phyloP scores from a whole-genome alignment of 1,140 invertebrate genomes.

The Lucilia cuprina region DNA sequence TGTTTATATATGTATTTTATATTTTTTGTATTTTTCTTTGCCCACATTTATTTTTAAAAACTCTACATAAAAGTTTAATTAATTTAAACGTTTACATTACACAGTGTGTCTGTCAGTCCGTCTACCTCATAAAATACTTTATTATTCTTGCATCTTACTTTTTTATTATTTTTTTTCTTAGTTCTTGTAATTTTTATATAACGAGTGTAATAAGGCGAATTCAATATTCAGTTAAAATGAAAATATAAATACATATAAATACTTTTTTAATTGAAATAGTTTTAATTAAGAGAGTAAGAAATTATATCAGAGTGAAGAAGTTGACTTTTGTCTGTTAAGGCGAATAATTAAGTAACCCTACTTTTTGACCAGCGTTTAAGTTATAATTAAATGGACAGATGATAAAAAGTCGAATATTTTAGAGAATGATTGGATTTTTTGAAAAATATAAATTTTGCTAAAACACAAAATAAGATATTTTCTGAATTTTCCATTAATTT shows the following conservation, averaged over 20 bases:
- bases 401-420: too few relatives aligned
- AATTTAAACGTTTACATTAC: conserved; percentile 32
- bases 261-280: background rate
- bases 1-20: background rate
- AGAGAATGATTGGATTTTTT: too few relatives aligned
- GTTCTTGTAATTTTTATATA: background rate
- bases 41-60: background rate
- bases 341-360: too few relatives aligned
- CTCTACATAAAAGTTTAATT: conserved; percentile 28
- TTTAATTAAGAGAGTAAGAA: background rate
- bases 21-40: background rate
- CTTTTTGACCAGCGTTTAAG: too few relatives aligned
- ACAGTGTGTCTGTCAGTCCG: background rate
- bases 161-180: background rate
- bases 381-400: too few relatives aligned
- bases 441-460: too few relatives aligned
- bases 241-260: background rate
- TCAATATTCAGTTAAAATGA: background rate
- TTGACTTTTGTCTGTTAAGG: too few relatives aligned
- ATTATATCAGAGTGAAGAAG: too few relatives aligned
- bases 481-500: too few relatives aligned
- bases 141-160: background rate
- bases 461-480: too few relatives aligned
- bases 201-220: background rate
- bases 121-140: background rate